phyloP scores from a whole-genome alignment of 2,113 vertebrate species.

The Neotoma lepida region DNA sequence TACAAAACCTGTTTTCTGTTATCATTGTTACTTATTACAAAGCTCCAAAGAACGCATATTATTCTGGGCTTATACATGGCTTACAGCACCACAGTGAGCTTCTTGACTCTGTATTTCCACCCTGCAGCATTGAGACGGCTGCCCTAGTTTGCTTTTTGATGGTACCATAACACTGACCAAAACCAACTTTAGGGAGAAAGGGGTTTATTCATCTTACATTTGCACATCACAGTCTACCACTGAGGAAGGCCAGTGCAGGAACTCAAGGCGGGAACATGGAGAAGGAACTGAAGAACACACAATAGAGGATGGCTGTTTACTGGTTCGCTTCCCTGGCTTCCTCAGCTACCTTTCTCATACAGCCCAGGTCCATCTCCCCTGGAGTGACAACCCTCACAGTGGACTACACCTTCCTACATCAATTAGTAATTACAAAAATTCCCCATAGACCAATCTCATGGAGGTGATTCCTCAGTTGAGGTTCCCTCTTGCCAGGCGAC shows the following conservation, averaged over 20 bases:
- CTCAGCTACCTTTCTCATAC: background rate
- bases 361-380: background rate
- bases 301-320: background rate
- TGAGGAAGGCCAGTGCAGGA: background rate
- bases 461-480: background rate
- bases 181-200: background rate
- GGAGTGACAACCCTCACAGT: background rate
- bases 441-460: background rate
- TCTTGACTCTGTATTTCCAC: background rate
- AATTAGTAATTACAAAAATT: background rate
- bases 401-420: background rate
- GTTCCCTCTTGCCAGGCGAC: background rate
- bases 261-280: no score
- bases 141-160: background rate
- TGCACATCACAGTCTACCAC: background rate
- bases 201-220: background rate
- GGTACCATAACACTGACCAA: background rate
- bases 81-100: background rate
- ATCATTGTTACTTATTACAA: background rate
- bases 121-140: rapidly evolving
- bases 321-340: background rate
- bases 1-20: conserved; percentile 17
- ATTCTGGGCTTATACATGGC: background rate
- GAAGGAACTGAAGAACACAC: background rate
- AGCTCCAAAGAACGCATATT: conserved; percentile 3